Evolutionary conservation across 2,113 vertebrate genomes (phyloP).

Genomic region (Oplegnathus fasciatus): DNA sequence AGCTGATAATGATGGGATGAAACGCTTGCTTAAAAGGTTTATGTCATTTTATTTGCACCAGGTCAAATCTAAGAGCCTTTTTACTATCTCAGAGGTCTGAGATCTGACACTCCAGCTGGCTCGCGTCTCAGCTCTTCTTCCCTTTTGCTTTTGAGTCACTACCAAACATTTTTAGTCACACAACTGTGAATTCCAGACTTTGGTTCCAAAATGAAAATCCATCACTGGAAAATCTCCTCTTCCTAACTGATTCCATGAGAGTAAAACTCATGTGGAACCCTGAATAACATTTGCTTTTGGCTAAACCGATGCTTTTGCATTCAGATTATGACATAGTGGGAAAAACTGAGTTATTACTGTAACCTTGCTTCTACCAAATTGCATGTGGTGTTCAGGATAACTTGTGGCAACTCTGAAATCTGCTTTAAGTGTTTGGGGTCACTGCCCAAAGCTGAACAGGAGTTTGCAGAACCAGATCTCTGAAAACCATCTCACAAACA

Average conservation of each 20-base stretch:
- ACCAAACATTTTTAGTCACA: constrained; percentile 45
- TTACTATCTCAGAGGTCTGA: not conserved
- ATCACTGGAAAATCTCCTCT: constrained; percentile 35
- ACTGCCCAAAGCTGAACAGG: constrained; percentile 27
- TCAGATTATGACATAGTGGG: constrained; percentile 31
- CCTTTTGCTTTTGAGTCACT: constrained; percentile 10
- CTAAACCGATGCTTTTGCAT: not conserved
- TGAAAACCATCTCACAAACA: constrained; percentile 60
- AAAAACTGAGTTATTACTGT: constrained; percentile 24
- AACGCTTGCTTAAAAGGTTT: not conserved
- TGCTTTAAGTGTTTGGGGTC: constrained; percentile 30
- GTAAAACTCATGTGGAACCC: constrained; percentile 28
- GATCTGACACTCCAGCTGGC: constrained; percentile 25
- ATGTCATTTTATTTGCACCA: not conserved
- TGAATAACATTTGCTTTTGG: constrained; percentile 38
- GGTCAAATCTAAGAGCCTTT: not conserved
- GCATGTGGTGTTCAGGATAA: not conserved
- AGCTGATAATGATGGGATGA: not conserved
- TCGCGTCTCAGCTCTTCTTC: not conserved
- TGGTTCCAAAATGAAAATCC: constrained; percentile 39
- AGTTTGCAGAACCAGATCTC: constrained; percentile 35
- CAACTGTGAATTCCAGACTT: constrained; percentile 39
- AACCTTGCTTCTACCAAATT: not conserved
- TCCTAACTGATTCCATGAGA: constrained; percentile 28
- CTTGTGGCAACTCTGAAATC: not conserved